phyloP scores from a whole-genome alignment of 2,888 invertebrate species.

The Acanthococcus lagerstroemiae region DNA sequence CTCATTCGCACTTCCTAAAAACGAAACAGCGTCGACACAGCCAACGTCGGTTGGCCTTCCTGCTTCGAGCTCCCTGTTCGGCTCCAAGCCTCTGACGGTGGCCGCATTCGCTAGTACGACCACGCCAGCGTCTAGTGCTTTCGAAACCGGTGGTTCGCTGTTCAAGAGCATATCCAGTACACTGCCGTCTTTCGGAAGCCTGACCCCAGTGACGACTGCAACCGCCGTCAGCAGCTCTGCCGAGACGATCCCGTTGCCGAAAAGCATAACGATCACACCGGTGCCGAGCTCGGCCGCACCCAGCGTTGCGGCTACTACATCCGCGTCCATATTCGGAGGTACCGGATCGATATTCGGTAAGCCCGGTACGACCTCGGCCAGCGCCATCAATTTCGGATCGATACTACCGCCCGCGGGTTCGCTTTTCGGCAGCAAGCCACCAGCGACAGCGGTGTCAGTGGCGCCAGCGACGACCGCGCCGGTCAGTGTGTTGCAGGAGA shows the following conservation, averaged over 20 bases:
- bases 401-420: constrained; percentile 1
- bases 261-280: background rate
- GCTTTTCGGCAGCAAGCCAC: background rate
- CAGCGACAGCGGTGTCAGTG: no score
- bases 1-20: background rate
- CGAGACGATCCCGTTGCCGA: no score
- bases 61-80: no score
- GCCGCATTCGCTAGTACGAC: no score
- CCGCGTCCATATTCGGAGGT: background rate
- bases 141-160: no score
- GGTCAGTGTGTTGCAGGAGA: background rate
- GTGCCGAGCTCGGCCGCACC: background rate
- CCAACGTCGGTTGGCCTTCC: no score
- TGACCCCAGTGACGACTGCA: background rate
- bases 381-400: background rate
- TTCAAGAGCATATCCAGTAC: no score
- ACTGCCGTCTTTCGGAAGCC: no score
- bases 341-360: constrained; percentile 1
- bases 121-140: no score
- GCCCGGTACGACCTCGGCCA: background rate
- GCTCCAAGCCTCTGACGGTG: no score
- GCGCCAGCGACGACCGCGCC: background rate
- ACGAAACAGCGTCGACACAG: no score
- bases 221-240: background rate
- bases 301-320: background rate